Evolutionary conservation across 2,888 invertebrate species (phyloP).

Genomic region (Drosophila gaucha): DNA sequence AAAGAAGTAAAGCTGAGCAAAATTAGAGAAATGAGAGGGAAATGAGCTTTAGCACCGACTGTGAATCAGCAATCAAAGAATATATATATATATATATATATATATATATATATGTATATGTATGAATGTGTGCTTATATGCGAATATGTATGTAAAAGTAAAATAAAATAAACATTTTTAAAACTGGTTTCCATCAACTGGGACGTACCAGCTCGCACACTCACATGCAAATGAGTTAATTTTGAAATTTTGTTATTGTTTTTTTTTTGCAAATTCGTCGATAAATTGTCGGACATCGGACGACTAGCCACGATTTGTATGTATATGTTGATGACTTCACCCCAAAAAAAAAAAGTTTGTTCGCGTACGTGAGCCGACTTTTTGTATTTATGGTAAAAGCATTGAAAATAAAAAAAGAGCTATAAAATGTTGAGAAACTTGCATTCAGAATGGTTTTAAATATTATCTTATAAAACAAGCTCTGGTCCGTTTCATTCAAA

Average conservation of each 20-base stretch:
- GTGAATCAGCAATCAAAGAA: slow-evolving; percentile 50
- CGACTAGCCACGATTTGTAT: slow-evolving; percentile 34
- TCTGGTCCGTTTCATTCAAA: background rate
- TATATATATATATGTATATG: slow-evolving; percentile 6
- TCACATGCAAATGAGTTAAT: slow-evolving; percentile 73
- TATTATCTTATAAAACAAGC: slow-evolving; percentile 6
- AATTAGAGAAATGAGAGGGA: slow-evolving; percentile 52
- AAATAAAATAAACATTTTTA: slow-evolving; percentile 25
- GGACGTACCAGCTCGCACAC: slow-evolving; percentile 41
- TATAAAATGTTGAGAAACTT: slow-evolving; percentile 8
- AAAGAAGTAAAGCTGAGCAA: slow-evolving; percentile 24
- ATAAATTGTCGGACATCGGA: slow-evolving; percentile 54
- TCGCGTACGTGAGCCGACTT: slow-evolving; percentile 51
- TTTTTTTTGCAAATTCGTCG: slow-evolving; percentile 55
- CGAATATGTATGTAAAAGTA: slow-evolving; percentile 36
- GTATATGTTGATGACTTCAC: slow-evolving; percentile 64
- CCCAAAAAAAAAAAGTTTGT: slow-evolving; percentile 23
- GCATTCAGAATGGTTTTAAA: slow-evolving; percentile 7
- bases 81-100: slow-evolving; percentile 7
- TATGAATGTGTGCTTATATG: slow-evolving; percentile 12
- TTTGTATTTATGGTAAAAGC: slow-evolving; percentile 19
- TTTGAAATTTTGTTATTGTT: slow-evolving; percentile 59
- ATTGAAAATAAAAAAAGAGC: slow-evolving; percentile 20
- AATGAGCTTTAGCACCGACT: slow-evolving; percentile 50
- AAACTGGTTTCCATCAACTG: slow-evolving; percentile 68